Evolutionary conservation across 2,113 vertebrate species (phyloP).

Genomic region (Anarhynchus alexandrinus): DNA sequence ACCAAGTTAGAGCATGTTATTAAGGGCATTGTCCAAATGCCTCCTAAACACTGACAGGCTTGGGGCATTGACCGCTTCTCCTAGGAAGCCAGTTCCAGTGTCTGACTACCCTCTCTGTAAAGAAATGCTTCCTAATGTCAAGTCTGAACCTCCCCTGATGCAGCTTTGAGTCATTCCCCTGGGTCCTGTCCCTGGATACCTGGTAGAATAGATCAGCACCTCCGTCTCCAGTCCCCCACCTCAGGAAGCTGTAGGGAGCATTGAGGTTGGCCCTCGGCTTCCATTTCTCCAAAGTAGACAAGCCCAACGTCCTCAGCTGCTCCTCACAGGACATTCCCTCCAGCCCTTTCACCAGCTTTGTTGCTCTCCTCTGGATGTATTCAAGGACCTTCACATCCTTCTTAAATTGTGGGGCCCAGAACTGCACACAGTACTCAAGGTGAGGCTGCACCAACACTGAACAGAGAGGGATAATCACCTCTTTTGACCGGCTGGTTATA

Average conservation of each 20-base stretch:
- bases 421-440: not conserved
- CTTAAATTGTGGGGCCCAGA: not conserved
- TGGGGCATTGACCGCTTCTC: not conserved
- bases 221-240: not conserved
- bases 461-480: accelerated
- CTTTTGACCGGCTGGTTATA: accelerated
- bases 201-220: not conserved
- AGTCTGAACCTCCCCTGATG: not conserved
- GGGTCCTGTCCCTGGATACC: not conserved
- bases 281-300: not conserved
- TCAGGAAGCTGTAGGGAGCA: not conserved
- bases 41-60: not conserved
- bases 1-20: not conserved
- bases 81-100: not conserved
- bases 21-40: not conserved
- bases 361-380: not conserved
- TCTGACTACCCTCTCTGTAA: not conserved
- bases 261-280: not conserved
- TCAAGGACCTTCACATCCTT: not conserved
- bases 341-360: not conserved
- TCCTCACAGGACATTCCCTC: not conserved
- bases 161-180: not conserved
- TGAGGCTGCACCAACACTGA: accelerated
- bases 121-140: not conserved
- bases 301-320: not conserved